Base-by-base conservation (phyloP, 2,888 invertebrate genomes). In the Seira ritae region DNA sequence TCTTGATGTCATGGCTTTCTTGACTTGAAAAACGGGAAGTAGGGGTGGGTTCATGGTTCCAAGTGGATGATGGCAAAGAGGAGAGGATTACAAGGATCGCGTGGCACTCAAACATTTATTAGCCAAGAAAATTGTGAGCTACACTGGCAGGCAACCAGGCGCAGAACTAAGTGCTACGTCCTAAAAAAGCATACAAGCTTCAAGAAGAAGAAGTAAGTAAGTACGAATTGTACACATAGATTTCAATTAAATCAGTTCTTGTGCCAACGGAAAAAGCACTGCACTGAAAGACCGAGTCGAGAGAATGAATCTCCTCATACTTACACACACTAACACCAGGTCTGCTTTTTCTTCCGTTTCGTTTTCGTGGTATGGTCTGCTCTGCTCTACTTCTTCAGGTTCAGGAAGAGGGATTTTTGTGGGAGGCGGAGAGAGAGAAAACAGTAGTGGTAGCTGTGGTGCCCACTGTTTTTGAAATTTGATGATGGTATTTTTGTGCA, bases 11-110 rank as follows among this genome's bases (percentile, higher is more conserved):
- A 22, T 62, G 6, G 22, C 62, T 62, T 71, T 84, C 76, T 76
- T 80, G 80, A 84, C 42, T 65, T 17, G 2, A 20, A 69, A 75
- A 42, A 80, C 76, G 70, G 80, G 80, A 80, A 80, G 75, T 80
- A 76, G 75, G 84, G 80, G 84, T 66, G 84, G 84, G 68, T 72
- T 80, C 76, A 76, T 80, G 66, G 84, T 84, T 84, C 84, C 84
- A 84, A 79, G 84, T 84, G 84, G 84, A 75, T 80, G 84, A 74
- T 72, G 78, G 79, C 70, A 66, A 79, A 84, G 78, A 69, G 42
- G 74, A 71, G 75, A 79, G 74, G 69, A 84, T 74, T 65, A 66
- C 65, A 73, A 70, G 79, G 74, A 71, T 84, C 84, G 84, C 84
- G 84, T 84, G 84, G 84, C 84, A 80, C 80, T 80, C 80, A 62